phyloP scores from a whole-genome alignment of 2,888 invertebrate genomes.

The Tetranychus piercei region DNA sequence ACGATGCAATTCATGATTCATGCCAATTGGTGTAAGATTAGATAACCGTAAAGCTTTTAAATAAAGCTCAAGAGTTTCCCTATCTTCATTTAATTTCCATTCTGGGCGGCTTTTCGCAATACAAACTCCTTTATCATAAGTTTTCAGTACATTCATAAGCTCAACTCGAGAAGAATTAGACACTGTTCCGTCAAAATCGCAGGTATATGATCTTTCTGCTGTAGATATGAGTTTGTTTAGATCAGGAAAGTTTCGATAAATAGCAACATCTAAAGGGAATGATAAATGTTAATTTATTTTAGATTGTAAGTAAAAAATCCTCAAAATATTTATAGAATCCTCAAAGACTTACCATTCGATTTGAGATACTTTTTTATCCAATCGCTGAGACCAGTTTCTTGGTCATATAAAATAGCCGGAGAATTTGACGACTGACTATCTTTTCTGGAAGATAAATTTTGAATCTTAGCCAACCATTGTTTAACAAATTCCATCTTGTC shows the following conservation, averaged over 20 bases:
- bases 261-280: conserved; percentile 40
- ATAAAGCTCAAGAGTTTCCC: conserved; percentile 33
- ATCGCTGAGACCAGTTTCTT: conserved; percentile 37
- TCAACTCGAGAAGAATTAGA: conserved; percentile 35
- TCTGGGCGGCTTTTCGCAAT: conserved; percentile 29
- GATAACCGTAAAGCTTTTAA: conserved; percentile 35
- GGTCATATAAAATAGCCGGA: conserved; percentile 35
- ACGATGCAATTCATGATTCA: conserved; percentile 39
- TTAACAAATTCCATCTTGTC: conserved; percentile 35
- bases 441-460: conserved; percentile 25
- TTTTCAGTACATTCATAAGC: conserved; percentile 31
- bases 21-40: conserved; percentile 39
- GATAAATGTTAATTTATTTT: conserved; percentile 36
- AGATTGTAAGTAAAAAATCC: conserved; percentile 32
- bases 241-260: conserved; percentile 36
- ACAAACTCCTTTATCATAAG: conserved; percentile 28
- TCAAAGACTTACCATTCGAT: conserved; percentile 32
- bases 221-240: conserved; percentile 29
- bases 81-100: conserved; percentile 37
- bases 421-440: conserved; percentile 25
- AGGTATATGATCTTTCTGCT: conserved; percentile 34
- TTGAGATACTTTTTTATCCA: conserved; percentile 37
- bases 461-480: conserved; percentile 35
- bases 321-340: conserved; percentile 36
- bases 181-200: conserved; percentile 39